Percentiles rank a stretch among this genome's conserved stretches.
Conservation (phyloP, 37 sponge, comb jelly and placozoan species). For the Spongilla lacustris region DNA sequence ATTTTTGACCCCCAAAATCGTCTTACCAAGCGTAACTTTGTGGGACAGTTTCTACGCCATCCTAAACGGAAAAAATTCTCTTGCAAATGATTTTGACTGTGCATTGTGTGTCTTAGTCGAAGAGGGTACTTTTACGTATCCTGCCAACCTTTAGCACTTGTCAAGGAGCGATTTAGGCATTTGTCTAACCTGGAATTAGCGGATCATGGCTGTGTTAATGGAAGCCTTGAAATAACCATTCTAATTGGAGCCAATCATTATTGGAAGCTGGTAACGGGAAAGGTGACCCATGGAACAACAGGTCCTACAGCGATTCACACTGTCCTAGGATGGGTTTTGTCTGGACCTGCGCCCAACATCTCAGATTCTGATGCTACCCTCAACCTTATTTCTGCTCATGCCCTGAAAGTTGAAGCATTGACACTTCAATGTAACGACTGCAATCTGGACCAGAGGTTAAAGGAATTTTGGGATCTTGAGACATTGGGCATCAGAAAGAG, state of each 20-base stretch:
- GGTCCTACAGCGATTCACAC: constrained; percentile 37
- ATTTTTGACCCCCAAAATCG: no score
- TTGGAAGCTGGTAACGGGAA: constrained; percentile 23
- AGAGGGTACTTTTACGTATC: no score
- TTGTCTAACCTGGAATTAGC: constrained; percentile 10
- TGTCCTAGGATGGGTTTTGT: constrained; percentile 36
- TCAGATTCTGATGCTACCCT: background rate
- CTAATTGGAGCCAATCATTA: constrained; percentile 34
- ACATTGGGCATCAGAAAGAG: no score
- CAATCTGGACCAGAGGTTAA: background rate
- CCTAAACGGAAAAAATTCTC: no score
- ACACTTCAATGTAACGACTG: background rate
- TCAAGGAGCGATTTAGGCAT: background rate
- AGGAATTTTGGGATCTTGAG: no score
- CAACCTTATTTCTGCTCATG: constrained; percentile 12
- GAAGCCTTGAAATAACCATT: constrained; percentile 5
- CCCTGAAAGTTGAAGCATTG: background rate
- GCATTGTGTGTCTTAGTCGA: no score
- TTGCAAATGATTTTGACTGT: no score
- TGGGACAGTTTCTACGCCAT: no score
- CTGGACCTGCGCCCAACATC: constrained; percentile 9
- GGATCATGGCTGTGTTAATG: background rate
- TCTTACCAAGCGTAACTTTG: no score
- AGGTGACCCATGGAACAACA: background rate
- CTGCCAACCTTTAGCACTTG: background rate